phyloP scores from a whole-genome alignment of 2,888 invertebrate species.

The Caenorhabditis sulstoni region DNA sequence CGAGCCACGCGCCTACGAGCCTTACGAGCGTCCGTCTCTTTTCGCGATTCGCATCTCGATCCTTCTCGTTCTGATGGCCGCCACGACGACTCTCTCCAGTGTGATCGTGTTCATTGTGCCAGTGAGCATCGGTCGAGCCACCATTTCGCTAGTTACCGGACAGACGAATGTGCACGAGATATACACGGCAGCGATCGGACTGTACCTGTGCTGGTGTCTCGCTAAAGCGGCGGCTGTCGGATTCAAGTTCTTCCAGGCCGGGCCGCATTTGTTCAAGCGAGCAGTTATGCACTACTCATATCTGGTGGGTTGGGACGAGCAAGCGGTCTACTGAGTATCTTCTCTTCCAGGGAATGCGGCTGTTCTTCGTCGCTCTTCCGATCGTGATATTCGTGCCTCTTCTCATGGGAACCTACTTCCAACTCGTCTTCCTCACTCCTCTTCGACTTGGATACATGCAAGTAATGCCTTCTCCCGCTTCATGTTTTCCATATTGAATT shows the following conservation, averaged over 20 bases:
- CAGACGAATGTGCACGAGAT: conserved; percentile 88
- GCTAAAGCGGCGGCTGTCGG: conserved; percentile 83
- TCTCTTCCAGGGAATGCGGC: conserved; percentile 57
- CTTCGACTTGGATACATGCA: conserved; percentile 87
- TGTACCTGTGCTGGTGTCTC: conserved; percentile 95
- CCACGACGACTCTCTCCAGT: conserved; percentile 90
- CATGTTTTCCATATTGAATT: conserved; percentile 85
- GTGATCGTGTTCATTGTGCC: conserved; percentile 91
- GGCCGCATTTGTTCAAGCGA: conserved; percentile 42
- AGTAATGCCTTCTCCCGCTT: conserved; percentile 83
- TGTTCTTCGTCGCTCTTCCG: conserved; percentile 84
- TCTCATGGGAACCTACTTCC: conserved; percentile 92
- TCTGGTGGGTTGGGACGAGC: conserved; percentile 16
- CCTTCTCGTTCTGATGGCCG: conserved; percentile 88
- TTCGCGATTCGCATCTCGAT: conserved; percentile 85
- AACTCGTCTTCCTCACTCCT: conserved; percentile 91
- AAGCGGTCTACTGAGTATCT: too few relatives aligned
- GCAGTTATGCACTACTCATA: conserved; percentile 34
- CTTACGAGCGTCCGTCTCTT: conserved; percentile 90
- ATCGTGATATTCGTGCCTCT: conserved; percentile 93
- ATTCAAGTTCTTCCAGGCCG: conserved; percentile 39
- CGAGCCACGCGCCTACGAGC: conserved; percentile 87
- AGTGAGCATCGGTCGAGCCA: conserved; percentile 86
- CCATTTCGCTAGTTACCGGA: conserved; percentile 58
- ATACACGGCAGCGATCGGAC: conserved; percentile 88